Evolutionary conservation across 2,888 invertebrate genomes (phyloP).

Genomic region (Dasysyrphus albostriatus): DNA sequence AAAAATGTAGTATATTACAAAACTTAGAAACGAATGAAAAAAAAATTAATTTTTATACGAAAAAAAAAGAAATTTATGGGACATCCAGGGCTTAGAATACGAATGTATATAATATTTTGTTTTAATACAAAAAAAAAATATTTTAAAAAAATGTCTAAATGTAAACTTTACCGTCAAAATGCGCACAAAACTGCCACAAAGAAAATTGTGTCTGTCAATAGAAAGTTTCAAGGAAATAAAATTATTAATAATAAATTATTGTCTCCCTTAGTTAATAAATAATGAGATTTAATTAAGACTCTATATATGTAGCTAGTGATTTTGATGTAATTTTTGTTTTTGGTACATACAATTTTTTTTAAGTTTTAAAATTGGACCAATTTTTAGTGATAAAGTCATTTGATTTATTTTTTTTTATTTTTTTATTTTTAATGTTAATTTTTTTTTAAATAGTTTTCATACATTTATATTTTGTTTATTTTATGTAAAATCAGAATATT

Average conservation of each 20-base stretch:
- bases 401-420: conserved; percentile 17
- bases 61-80: conserved; percentile 46
- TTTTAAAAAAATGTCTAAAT: neutral
- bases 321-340: conserved; percentile 41
- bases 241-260: conserved; percentile 18
- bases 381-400: conserved; percentile 34
- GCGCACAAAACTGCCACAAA: conserved; percentile 68
- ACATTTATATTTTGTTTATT: conserved; percentile 40
- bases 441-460: conserved; percentile 46
- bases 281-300: conserved; percentile 60
- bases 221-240: neutral
- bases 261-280: conserved; percentile 7
- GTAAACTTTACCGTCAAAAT: conserved; percentile 16
- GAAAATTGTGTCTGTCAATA: conserved; percentile 30
- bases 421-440: conserved; percentile 4
- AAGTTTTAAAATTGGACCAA: conserved; percentile 15
- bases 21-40: conserved; percentile 12
- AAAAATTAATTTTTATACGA: conserved; percentile 57
- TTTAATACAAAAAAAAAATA: conserved; percentile 6
- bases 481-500: conserved; percentile 42
- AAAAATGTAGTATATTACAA: conserved; percentile 25
- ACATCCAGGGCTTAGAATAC: conserved; percentile 71
- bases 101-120: conserved; percentile 51
- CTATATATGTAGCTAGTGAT: conserved; percentile 34
- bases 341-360: neutral